Conservation (phyloP, 2,797 vertebrate species). For the Melanotaenia parkinsoni region DNA sequence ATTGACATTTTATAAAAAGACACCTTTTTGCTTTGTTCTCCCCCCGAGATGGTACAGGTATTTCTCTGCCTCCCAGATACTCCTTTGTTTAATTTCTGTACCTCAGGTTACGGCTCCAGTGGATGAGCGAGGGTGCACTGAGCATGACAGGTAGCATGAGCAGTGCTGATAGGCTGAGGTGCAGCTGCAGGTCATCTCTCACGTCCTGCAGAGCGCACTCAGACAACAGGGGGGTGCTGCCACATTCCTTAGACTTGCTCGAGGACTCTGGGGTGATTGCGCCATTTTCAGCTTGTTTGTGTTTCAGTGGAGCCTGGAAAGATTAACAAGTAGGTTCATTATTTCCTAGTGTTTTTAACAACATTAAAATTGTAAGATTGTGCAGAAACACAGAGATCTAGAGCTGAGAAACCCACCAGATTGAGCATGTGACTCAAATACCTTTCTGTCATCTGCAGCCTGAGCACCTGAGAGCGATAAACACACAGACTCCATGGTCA, state of each 20-base stretch:
- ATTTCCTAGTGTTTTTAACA: too few relatives aligned
- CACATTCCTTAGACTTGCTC: slow-evolving; percentile 55
- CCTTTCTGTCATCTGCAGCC: slow-evolving; percentile 87
- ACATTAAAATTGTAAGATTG: too few relatives aligned
- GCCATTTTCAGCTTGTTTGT: slow-evolving; percentile 64
- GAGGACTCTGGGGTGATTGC: slow-evolving; percentile 21
- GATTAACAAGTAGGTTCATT: neutral
- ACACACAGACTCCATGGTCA: slow-evolving; percentile 24
- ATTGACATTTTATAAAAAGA: too few relatives aligned
- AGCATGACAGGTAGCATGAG: slow-evolving; percentile 87
- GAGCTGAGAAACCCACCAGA: slow-evolving; percentile 78
- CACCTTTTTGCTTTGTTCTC: too few relatives aligned
- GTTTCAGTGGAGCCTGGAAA: slow-evolving; percentile 74
- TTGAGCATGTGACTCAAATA: slow-evolving; percentile 85
- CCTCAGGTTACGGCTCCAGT: slow-evolving; percentile 95
- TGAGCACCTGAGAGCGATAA: slow-evolving; percentile 82
- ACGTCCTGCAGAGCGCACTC: slow-evolving; percentile 77
- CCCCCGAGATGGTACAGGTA: too few relatives aligned
- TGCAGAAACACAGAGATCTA: too few relatives aligned
- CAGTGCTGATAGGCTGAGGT: slow-evolving; percentile 86
- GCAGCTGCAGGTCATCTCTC: slow-evolving; percentile 87
- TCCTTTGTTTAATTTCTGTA: slow-evolving; percentile 45
- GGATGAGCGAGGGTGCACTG: slow-evolving; percentile 88
- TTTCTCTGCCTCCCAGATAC: too few relatives aligned
- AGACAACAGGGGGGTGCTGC: slow-evolving; percentile 61